These are phyloP conservation scores for Apistogramma diplotaenia DNA, from an alignment of 2,113 vertebrate species.

Conservation along the genomic window DNA sequence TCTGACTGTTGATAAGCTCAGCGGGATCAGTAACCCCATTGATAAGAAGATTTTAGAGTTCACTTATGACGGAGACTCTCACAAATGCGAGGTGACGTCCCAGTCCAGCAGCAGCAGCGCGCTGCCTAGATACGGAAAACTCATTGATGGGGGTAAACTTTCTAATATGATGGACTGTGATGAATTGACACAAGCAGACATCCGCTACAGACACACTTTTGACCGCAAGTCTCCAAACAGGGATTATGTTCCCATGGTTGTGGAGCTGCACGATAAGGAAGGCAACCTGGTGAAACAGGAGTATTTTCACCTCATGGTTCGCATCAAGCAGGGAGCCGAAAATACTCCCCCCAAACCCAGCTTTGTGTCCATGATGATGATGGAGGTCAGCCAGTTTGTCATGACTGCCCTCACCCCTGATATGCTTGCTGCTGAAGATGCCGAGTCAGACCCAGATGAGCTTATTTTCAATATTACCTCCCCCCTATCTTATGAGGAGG, in stretches of 20 bases:
- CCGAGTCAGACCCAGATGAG: slow-evolving; percentile 81
- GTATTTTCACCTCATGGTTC: slow-evolving; percentile 89
- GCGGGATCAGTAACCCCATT: slow-evolving; percentile 84
- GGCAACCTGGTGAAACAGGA: slow-evolving; percentile 83
- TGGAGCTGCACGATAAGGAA: slow-evolving; percentile 82
- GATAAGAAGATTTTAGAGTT: slow-evolving; percentile 86
- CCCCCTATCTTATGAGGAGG: slow-evolving; percentile 84
- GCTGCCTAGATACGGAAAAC: slow-evolving; percentile 87
- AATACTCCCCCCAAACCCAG: slow-evolving; percentile 90
- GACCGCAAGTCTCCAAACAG: slow-evolving; percentile 83
- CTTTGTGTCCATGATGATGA: slow-evolving; percentile 95
- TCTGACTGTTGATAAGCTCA: slow-evolving; percentile 83
- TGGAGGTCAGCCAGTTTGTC: slow-evolving; percentile 96
- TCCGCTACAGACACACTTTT: slow-evolving; percentile 88
- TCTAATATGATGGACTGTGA: slow-evolving; percentile 85
- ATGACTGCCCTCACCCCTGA: slow-evolving; percentile 91
- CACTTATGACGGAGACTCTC: slow-evolving; percentile 79
- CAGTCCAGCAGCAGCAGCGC: slow-evolving; percentile 69
- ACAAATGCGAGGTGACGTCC: slow-evolving; percentile 84
- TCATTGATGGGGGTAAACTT: slow-evolving; percentile 75
- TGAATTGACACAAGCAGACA: slow-evolving; percentile 81
- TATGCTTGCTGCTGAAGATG: slow-evolving; percentile 90
- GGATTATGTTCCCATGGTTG: slow-evolving; percentile 91
- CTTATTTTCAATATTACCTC: slow-evolving; percentile 93
- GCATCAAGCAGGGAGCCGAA: slow-evolving; percentile 83